phyloP scores from a whole-genome alignment of 2,113 vertebrate species.

The Oxyruncus cristatus region DNA sequence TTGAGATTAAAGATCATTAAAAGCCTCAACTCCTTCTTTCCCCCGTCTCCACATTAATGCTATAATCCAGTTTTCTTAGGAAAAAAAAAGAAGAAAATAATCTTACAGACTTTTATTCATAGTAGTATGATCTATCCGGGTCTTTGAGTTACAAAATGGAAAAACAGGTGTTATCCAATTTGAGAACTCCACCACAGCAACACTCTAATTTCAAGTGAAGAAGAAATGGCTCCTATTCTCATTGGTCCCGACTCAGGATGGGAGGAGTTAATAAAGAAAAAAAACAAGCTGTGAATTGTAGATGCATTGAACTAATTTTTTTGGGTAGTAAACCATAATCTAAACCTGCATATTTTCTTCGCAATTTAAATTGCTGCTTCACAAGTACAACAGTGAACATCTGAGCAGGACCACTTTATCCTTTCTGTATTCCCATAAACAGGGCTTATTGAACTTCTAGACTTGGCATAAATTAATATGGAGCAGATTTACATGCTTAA shows the following conservation, averaged over 20 bases:
- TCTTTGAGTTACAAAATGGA: not conserved
- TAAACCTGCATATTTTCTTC: slow-evolving; percentile 21
- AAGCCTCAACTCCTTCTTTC: not conserved
- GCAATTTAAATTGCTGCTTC: slow-evolving; percentile 43
- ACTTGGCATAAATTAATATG: slow-evolving; percentile 40
- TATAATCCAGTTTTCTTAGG: not conserved
- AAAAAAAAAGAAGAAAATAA: not conserved
- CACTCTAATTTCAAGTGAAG: not conserved
- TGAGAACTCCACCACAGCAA: not conserved
- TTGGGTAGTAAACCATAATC: not conserved
- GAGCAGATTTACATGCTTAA: slow-evolving; percentile 35
- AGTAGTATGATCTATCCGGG: not conserved
- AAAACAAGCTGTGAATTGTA: not conserved
- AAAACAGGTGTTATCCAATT: not conserved
- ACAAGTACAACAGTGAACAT: slow-evolving; percentile 23
- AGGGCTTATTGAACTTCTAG: slow-evolving; percentile 19
- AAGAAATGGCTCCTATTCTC: not conserved
- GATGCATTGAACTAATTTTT: not conserved
- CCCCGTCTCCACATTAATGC: not conserved
- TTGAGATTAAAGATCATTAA: not conserved
- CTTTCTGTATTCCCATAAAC: slow-evolving; percentile 15
- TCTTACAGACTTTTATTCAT: not conserved
- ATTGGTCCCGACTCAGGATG: not conserved
- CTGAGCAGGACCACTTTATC: slow-evolving; percentile 34
- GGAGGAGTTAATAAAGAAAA: not conserved